A percentile compares a stretch with the other conserved stretches of the same genome.
Conservation (phyloP, 2,113 vertebrate genomes). For the Fulmarus glacialis region DNA sequence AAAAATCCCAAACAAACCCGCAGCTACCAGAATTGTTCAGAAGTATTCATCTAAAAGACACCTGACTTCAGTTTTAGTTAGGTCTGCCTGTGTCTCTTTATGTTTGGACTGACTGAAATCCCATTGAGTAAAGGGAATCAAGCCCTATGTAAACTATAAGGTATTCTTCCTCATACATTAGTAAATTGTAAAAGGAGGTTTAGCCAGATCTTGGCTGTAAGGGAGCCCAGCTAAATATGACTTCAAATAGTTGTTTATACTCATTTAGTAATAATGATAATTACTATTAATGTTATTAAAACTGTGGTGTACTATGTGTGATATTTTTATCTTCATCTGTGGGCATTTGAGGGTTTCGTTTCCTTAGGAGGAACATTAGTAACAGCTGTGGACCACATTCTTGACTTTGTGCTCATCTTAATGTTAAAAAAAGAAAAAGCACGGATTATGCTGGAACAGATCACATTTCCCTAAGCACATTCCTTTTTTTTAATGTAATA, state of each 20-base stretch:
- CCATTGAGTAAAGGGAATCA: neutral
- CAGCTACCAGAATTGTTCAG: neutral
- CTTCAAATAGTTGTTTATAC: neutral
- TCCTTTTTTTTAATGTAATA: neutral
- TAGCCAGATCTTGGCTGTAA: neutral
- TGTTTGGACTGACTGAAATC: neutral
- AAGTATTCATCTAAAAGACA: neutral
- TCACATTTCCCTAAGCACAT: neutral
- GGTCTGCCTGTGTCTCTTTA: neutral
- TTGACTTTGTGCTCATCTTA: neutral
- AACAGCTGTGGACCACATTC: neutral
- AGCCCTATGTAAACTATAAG: neutral
- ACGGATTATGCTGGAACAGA: neutral
- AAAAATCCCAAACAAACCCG: rapidly evolving
- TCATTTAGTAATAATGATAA: neutral
- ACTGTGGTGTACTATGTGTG: neutral
- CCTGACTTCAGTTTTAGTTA: neutral
- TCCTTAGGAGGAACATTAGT: neutral
- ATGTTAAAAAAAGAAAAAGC: constrained; percentile 4
- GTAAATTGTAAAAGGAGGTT: neutral
- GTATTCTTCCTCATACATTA: neutral
- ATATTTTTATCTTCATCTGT: neutral
- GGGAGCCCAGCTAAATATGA: neutral
- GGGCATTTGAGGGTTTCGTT: neutral
- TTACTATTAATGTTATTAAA: neutral